phyloP scores from a whole-genome alignment of 92 coral and sea anemone species.

The Porites rus region DNA sequence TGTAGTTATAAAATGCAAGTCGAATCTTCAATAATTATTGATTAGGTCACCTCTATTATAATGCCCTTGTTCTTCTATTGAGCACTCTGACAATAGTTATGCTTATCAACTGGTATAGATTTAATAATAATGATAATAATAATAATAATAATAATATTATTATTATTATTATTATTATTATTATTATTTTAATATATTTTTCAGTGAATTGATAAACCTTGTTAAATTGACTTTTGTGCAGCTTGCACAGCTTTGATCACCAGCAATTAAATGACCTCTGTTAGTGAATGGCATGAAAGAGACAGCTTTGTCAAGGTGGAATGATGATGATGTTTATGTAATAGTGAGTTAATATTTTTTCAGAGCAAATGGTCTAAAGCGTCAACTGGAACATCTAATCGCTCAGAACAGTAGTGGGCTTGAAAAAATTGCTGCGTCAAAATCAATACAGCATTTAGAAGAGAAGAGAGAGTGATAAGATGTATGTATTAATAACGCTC shows the following conservation, averaged over 20 bases:
- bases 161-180: too few relatives aligned
- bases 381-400: slow-evolving; percentile 70
- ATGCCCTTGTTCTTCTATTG: too few relatives aligned
- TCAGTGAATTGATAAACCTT: too few relatives aligned
- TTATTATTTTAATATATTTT: too few relatives aligned
- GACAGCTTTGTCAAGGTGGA: neutral
- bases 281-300: neutral
- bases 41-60: too few relatives aligned
- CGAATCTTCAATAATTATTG: too few relatives aligned
- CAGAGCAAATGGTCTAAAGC: slow-evolving; percentile 68
- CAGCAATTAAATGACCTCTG: neutral
- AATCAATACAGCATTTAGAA: slow-evolving; percentile 31
- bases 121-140: too few relatives aligned
- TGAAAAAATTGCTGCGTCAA: slow-evolving; percentile 17
- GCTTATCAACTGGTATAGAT: too few relatives aligned
- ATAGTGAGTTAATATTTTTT: slow-evolving; percentile 3
- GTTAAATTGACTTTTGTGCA: neutral
- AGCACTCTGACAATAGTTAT: too few relatives aligned
- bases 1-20: too few relatives aligned
- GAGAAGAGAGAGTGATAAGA: slow-evolving; percentile 21
- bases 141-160: too few relatives aligned
- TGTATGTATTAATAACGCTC: neutral
- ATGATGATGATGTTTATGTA: too few relatives aligned
- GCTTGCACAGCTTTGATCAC: neutral
- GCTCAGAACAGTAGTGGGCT: slow-evolving; percentile 60